Evolutionary conservation across 2,888 invertebrate genomes (phyloP), one percentile per base, ranked within the genome.

Genomic region (Drosophila neonasuta): DNA sequence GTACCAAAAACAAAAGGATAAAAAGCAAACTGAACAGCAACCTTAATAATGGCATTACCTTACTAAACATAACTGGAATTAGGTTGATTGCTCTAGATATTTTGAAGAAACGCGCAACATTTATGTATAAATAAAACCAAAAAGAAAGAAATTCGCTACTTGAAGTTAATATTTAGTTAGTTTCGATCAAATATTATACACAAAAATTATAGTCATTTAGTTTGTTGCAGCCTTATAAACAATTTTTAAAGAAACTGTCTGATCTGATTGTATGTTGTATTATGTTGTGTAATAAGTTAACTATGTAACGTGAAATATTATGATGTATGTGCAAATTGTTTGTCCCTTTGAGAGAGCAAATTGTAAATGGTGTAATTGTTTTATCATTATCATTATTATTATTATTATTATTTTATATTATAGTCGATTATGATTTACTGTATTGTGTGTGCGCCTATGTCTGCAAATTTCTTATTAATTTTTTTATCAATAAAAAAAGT

Each of bases 231-330:
- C 70, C 54, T 46, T 44, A 34, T 42, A 42, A 49, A 52, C 54
- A 71, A 60, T 71, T 62, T 71, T 64, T 57, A 24, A 51, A 68
- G 56, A 64, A 67, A 67, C 66, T 68, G 81, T 86, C 75, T 78
- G 70, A 81, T 73, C 55, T 81, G 24, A 24, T 60, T 75, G 63
- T 72, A 70, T 68, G 74, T 75, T 74, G 71, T 83, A 80, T 74
- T 73, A 75, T 82, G 77, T 82, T 86, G 57, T 84, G 59, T 79
- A 80, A 68, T 78, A 66, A 68, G 72, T 75, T 69, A 29, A 62
- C 42, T 75, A 62, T 69, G 60, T 61, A 61, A 60, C 17, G 79
- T 81, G 51, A 67, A 67, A 67, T 50, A 65, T 68, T 36, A 36
- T 36, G n/a, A 36, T n/a, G 58, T 65, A 32, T 75, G 79, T 82